Evolutionary conservation across 2,797 vertebrate species (phyloP).

Genomic region (Sciaenops ocellatus): DNA sequence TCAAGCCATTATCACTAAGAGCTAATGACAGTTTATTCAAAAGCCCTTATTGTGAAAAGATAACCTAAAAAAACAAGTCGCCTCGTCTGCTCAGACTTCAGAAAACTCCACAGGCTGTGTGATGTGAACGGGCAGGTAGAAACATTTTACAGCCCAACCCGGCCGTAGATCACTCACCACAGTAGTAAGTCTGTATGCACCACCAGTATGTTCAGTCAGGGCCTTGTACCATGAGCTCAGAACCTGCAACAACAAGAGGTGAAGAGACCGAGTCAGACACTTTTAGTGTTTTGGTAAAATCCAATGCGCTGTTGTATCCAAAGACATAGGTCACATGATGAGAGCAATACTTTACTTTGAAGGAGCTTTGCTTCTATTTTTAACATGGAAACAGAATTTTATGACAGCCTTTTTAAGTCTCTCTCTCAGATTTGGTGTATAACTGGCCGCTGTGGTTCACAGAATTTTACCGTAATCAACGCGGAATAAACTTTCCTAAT

Average conservation of each 20-base stretch:
- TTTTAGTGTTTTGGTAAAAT: background rate
- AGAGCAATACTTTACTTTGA: too few relatives aligned
- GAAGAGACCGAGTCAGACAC: background rate
- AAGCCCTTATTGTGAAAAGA: background rate
- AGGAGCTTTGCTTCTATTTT: background rate
- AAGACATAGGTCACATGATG: background rate
- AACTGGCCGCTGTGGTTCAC: background rate
- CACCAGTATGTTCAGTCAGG: conserved; percentile 65
- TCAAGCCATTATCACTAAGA: background rate
- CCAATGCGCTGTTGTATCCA: fast-evolving
- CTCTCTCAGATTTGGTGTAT: background rate
- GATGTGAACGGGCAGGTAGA: background rate
- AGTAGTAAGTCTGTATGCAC: conserved; percentile 71
- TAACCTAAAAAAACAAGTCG: background rate
- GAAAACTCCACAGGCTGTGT: background rate
- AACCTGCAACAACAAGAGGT: conserved; percentile 59
- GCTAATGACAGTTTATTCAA: background rate
- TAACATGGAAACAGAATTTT: background rate
- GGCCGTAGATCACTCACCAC: conserved; percentile 69
- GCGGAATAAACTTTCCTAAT: too few relatives aligned
- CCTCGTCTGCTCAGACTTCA: background rate
- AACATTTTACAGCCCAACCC: conserved; percentile 5
- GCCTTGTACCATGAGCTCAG: conserved; percentile 62
- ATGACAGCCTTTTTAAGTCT: too few relatives aligned
- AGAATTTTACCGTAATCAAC: too few relatives aligned